phyloP scores from a whole-genome alignment of 1,140 invertebrate genomes.

The Cyphomyrmex costatus region DNA sequence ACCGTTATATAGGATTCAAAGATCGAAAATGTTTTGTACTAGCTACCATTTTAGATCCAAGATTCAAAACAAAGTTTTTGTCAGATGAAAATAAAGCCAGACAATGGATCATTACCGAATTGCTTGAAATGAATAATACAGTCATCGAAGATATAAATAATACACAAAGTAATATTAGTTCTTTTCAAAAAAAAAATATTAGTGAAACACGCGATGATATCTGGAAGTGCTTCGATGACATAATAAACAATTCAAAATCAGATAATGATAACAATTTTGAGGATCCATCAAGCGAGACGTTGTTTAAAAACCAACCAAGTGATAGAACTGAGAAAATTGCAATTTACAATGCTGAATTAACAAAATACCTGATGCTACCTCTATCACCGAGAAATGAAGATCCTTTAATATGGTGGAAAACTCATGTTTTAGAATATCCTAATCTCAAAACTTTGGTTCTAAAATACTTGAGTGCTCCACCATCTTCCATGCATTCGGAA shows the following conservation, averaged over 20 bases:
- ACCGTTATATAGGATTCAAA: conserved; percentile 14
- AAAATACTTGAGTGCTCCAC: conserved; percentile 18
- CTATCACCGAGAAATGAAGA: background rate
- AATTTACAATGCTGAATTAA: conserved; percentile 6
- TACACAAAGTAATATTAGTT: background rate
- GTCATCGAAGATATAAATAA: background rate
- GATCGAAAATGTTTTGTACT: conserved; percentile 36
- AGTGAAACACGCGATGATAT: conserved; percentile 19
- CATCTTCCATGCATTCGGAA: conserved; percentile 7
- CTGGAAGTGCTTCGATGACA: conserved; percentile 31
- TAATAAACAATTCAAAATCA: conserved; percentile 23
- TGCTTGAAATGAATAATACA: conserved; percentile 18
- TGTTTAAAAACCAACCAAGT: conserved; percentile 6
- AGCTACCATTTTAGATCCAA: conserved; percentile 11
- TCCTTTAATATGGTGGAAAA: conserved; percentile 35
- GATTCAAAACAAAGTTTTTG: conserved; percentile 11
- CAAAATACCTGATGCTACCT: background rate
- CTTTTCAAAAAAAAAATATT: background rate
- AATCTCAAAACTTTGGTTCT: conserved; percentile 33
- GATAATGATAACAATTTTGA: conserved; percentile 20
- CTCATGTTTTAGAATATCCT: conserved; percentile 24
- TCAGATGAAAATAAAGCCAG: conserved; percentile 37
- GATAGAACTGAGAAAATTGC: conserved; percentile 10
- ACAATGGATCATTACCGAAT: conserved; percentile 28
- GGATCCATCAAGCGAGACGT: background rate